Percentiles rank a stretch among this genome's conserved stretches.
phyloP scores from a whole-genome alignment of 2,797 vertebrate species.

The Cirrhinus mrigala region DNA sequence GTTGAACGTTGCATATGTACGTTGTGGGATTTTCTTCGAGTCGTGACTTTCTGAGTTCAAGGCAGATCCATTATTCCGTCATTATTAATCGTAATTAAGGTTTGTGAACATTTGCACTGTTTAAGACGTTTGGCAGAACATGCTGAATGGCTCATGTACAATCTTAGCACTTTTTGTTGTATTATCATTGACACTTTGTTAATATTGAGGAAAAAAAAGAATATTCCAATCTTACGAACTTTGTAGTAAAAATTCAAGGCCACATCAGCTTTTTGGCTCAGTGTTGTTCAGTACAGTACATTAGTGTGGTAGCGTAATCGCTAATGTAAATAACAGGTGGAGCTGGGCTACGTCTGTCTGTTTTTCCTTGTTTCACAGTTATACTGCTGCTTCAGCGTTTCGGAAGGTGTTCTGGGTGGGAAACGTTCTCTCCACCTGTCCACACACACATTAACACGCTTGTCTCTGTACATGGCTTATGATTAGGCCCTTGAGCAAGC shows the following conservation, averaged over 20 bases:
- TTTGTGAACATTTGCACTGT: neutral
- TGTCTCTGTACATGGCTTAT: constrained; percentile 23
- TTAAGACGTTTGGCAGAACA: neutral
- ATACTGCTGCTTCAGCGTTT: constrained; percentile 17
- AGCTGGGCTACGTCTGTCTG: neutral
- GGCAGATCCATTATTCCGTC: neutral
- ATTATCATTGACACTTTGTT: neutral
- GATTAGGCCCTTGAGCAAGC: constrained; percentile 44
- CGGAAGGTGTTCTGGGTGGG: constrained; percentile 1
- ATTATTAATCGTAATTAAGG: neutral
- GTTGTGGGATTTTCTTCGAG: neutral
- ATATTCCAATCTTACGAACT: neutral
- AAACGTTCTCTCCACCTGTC: constrained; percentile 10
- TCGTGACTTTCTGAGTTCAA: neutral
- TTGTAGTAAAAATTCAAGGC: neutral
- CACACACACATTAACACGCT: constrained; percentile 40
- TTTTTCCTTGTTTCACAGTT: constrained; percentile 49
- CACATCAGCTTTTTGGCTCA: neutral
- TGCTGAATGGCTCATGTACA: neutral
- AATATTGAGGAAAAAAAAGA: neutral
- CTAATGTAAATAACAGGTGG: neutral
- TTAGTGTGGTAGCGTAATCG: neutral
- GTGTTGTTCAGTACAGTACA: neutral
- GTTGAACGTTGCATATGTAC: neutral
- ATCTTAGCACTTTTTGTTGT: neutral